Percentiles rank a stretch among this genome's conserved stretches.
Evolutionary conservation across 23 tunicate species (phyloP).

Genomic region (Styela plicata): DNA sequence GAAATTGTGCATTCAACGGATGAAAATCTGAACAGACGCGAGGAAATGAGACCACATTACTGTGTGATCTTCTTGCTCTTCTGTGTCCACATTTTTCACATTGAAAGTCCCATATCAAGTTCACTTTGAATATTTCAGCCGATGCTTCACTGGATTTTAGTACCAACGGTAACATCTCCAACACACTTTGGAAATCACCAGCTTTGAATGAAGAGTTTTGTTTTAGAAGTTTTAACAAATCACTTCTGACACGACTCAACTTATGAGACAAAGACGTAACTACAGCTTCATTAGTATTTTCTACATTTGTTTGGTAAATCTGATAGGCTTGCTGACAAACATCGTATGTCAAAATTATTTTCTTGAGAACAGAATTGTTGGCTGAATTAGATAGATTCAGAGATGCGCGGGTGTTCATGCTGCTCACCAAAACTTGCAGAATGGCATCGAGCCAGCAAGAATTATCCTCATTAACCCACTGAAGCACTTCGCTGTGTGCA

Average conservation of each 20-base stretch:
- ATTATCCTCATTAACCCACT: constrained; percentile 47
- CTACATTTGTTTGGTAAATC: not conserved
- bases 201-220: not conserved
- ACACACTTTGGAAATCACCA: constrained; percentile 13
- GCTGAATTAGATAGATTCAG: not conserved
- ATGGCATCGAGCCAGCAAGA: constrained; percentile 72
- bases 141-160: not conserved
- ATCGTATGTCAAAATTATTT: not conserved
- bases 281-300: not conserved
- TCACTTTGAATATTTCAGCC: not conserved
- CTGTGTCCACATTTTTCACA: constrained; percentile 51
- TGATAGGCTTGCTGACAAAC: not conserved
- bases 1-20: constrained; percentile 55
- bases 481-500: constrained; percentile 4
- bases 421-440: constrained; percentile 36
- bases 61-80: constrained; percentile 22
- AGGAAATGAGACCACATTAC: constrained; percentile 40
- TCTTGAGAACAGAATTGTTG: not conserved
- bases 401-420: constrained; percentile 17
- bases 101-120: constrained; percentile 51
- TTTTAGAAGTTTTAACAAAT: not conserved
- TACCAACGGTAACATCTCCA: constrained; percentile 7
- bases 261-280: not conserved
- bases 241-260: not conserved
- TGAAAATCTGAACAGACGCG: constrained; percentile 42